Base-by-base conservation (phyloP, 1,140 invertebrate genomes). In the Drosophila navojoa region DNA sequence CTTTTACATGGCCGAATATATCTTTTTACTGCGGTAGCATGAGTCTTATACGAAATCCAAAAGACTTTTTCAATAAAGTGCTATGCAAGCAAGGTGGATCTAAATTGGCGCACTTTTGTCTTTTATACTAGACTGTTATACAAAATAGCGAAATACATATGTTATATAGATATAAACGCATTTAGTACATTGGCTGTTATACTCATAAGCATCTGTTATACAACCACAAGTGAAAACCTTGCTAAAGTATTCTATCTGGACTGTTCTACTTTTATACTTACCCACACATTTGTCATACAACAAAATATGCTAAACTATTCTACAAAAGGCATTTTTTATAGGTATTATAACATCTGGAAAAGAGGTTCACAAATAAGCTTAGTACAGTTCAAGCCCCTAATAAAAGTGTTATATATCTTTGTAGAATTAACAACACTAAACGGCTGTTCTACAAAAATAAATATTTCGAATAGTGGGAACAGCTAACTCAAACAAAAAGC, bases 151-250 rank as follows among this genome's bases (percentile, higher is more conserved):
- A 13, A 45, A 44, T 50, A 22, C 16, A 9, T 11, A 35, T 19
- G 29, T 5, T 9, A 4, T 62, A 25, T 5, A 13, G 27, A 29
- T 4, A 4, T 29, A 29, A 29, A 29, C 27, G 27, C 42, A 45
- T 45, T 45, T 45, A 45, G 42, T 45, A 45, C 42, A 15, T 45
- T 45, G 1, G 15, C 9, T 42, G 35, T 50, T 52, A 52, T 53
- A 53, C n/a, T 44, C 42, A 44, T 4, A 44, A 42, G 11, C n/a
- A 15, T n/a, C 16, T 5, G 1, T 4, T n/a, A 16, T 15, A 6
- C 13, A 42, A 42, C 11, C 13, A 1, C 5, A n/a, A 6, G n/a
- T 35, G 7, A 29, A 29, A 4, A 3, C 27, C 27, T 29, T 29
- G 27, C 3, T 3, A 13, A 4, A 11, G 10, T 38, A 7, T 38